Conservation (phyloP, 2,797 vertebrate genomes). For the Anniella stebbinsi region DNA sequence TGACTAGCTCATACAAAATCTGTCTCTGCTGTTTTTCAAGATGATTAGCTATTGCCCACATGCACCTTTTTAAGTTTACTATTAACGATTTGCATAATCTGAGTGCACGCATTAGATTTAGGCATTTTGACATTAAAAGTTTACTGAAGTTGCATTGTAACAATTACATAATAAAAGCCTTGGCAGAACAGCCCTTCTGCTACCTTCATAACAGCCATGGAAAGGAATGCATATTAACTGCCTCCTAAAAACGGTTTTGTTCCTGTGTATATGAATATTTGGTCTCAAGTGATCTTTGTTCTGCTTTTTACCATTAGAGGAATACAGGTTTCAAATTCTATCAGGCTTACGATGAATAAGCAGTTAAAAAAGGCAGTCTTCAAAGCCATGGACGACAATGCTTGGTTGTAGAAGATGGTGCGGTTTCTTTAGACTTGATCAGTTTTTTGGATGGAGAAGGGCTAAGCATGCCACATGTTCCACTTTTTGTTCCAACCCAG, state of each 20-base stretch:
- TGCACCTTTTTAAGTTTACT: not conserved
- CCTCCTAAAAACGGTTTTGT: conserved; percentile 14
- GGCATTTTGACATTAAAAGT: conserved; percentile 6
- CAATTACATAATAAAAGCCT: not conserved
- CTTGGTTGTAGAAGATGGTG: conserved; percentile 40
- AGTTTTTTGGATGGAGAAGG: conserved; percentile 24
- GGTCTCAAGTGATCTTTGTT: not conserved
- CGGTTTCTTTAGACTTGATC: conserved; percentile 63
- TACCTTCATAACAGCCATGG: not conserved
- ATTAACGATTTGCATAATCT: not conserved
- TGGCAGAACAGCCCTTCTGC: not conserved
- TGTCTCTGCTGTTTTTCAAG: conserved; percentile 7
- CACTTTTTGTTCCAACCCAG: conserved; percentile 51
- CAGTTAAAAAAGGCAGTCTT: conserved; percentile 23
- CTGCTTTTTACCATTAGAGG: not conserved
- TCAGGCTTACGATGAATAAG: not conserved
- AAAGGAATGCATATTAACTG: not conserved
- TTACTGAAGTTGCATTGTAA: conserved; percentile 4
- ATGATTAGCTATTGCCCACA: not conserved
- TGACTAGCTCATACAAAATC: not conserved
- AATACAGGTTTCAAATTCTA: not conserved
- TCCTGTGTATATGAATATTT: not conserved
- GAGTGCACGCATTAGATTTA: not conserved
- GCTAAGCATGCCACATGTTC: not conserved
- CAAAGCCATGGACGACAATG: conserved; percentile 72